A percentile compares a stretch with the other conserved stretches of the same genome.
These are phyloP conservation scores for Brachypodius melanocephalos DNA, from an alignment of 2,113 vertebrate species.

Conservation along the genomic window DNA sequence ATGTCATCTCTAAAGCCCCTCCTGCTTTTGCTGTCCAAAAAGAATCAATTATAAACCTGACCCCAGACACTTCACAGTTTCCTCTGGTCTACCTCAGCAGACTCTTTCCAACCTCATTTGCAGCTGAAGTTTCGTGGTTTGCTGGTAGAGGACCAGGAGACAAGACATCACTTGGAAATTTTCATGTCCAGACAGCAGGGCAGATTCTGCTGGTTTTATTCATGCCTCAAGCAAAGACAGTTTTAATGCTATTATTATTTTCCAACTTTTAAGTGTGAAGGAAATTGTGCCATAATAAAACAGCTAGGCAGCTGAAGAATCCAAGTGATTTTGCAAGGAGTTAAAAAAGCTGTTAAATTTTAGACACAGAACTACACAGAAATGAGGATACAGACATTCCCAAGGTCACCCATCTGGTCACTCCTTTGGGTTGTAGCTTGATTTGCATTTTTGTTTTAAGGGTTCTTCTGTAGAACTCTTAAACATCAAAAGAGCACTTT, in stretches of 20 bases:
- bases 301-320: neutral
- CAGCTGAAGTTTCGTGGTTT: neutral
- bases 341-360: neutral
- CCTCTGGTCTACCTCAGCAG: neutral
- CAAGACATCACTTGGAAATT: neutral
- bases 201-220: neutral
- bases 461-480: neutral
- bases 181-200: constrained; percentile 12
- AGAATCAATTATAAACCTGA: neutral
- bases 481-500: neutral
- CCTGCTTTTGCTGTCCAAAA: neutral
- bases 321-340: neutral
- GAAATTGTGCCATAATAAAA: neutral
- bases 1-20: neutral
- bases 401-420: neutral
- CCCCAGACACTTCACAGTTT: neutral
- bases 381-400: neutral
- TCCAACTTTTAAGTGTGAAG: neutral
- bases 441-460: neutral
- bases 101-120: neutral
- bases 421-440: neutral
- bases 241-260: neutral
- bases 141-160: neutral
- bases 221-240: neutral
- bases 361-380: neutral